Base-by-base conservation (phyloP, 2,113 vertebrate species). In the Tamias sibiricus region DNA sequence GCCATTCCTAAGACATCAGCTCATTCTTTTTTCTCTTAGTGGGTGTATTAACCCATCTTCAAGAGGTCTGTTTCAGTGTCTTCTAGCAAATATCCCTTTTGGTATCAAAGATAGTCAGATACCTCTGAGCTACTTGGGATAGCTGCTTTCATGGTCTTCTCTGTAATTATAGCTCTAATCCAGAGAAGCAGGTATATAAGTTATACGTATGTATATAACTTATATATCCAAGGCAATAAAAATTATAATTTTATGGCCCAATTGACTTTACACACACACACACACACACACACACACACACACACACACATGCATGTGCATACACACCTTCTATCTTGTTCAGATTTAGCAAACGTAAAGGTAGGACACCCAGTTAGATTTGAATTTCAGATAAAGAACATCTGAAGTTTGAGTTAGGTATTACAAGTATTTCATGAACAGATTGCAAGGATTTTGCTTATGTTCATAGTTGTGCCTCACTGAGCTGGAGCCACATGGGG, bases 271-370 rank as follows among this genome's bases (percentile, higher is more conserved):
- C 8, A 69, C 11, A 59, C 12, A 81, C 32, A 69, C 32, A 49
- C 47, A 49, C 47, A 49, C 47, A 49, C 11, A 47, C 11, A 8
- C 10, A 0, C 47, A 49, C 47, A 47, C 44, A 83, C 28, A 57
- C 3, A 89, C 17, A 95, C 9, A 49, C 8, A 81, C 66, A 88
- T 10, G 26, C 47, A 77, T 47, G 47, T 2, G 40, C 28, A 82
- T 20, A 35, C 10, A 59, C 32, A 37, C 8, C 13, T n/a, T 4
- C 3, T 32, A 40, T 1, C 0, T n/a, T 87, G 4, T 2, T 4
- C n/a, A 80, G 54, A 91, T 66, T 72, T 74, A 49, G 74, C 20
- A 42, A 85, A 57, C 62, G 52, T 11, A 75, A 59, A 52, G 75
- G 17, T 8, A 49, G 47, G 35, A 54, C 30, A 59, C 3, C 20